Evolutionary conservation across 2,888 invertebrate genomes (phyloP).

Genomic region (Rhagonycha fulva): DNA sequence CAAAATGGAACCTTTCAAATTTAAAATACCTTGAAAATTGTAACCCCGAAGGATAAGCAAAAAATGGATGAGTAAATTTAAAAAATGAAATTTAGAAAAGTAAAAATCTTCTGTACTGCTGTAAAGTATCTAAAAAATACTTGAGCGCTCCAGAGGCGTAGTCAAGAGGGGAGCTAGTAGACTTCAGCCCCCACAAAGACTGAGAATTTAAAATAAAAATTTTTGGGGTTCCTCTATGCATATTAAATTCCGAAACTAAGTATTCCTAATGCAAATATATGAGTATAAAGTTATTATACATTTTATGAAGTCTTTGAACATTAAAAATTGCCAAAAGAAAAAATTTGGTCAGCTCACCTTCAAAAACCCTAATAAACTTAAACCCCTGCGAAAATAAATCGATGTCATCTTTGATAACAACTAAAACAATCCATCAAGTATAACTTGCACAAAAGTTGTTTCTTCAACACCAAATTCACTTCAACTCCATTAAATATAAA

Average conservation of each 20-base stretch:
- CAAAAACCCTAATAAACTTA: not conserved
- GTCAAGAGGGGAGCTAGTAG: too few relatives aligned
- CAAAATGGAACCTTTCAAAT: not conserved
- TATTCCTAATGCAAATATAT: too few relatives aligned
- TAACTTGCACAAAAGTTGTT: not conserved
- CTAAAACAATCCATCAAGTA: not conserved
- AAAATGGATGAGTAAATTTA: too few relatives aligned
- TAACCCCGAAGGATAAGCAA: not conserved
- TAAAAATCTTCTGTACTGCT: too few relatives aligned
- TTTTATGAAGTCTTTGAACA: not conserved
- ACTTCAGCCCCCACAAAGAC: too few relatives aligned
- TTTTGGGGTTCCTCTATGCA: too few relatives aligned
- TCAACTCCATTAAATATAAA: not conserved
- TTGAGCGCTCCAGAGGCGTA: too few relatives aligned
- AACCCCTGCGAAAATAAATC: not conserved
- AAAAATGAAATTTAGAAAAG: too few relatives aligned
- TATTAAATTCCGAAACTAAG: too few relatives aligned
- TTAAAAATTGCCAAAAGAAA: not conserved
- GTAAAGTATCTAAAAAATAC: too few relatives aligned
- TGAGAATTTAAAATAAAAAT: too few relatives aligned
- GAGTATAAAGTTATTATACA: too few relatives aligned
- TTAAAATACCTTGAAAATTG: not conserved
- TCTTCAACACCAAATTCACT: not conserved
- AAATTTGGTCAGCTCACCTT: not conserved
- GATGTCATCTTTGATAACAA: not conserved